Base-by-base conservation (phyloP, 2,113 vertebrate species). In the Campylomormyrus tamandua region DNA sequence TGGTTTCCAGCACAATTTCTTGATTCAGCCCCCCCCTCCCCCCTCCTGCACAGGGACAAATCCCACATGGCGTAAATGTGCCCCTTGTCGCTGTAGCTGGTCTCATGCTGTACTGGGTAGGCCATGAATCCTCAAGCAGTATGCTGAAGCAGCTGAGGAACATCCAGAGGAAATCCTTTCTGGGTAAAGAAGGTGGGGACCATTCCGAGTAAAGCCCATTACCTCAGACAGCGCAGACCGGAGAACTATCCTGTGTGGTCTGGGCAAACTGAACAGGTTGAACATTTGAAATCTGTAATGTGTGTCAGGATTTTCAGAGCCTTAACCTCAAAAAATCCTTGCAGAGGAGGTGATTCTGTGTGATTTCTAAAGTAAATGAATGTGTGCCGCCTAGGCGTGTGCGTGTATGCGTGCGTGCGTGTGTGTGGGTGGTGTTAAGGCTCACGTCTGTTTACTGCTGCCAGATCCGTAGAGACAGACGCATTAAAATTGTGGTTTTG, bases 401-500 rank as follows among this genome's bases (percentile, higher is more conserved):
- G 24, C 56, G 10, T 27, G 62, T 31, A 1, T 66, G 80, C 70
- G 89, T 39, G 66, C 21, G 74, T 56, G 88, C 24, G 19, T 49
- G 46, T 42, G 50, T 24, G 89, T 91, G 89, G 83, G 89, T 92
- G 91, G 92, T 62, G 89, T 9, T 15, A 56, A 19, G 39, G 8
- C 83, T 90, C 88, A 45, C 19, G 90, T 58, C 35, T 89, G 89
- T 90, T 88, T 31, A 89, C 39, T n/a, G 39, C 2, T 90, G 80
- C 92, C 89, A 89, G 87, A 11, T 0, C 49, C 70, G 74, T 24
- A 85, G 89, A 87, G 89, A 87, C 45, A 66, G 89, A 90, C 74
- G 92, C 93, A 90, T 91, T 93, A 91, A 93, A 90, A 89, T 70
- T 88, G 93, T 53, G 92, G 91, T 95, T 96, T 95, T 94, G 94